Conservation (phyloP, 2,797 vertebrate species). For the Neosalanx taihuensis region DNA sequence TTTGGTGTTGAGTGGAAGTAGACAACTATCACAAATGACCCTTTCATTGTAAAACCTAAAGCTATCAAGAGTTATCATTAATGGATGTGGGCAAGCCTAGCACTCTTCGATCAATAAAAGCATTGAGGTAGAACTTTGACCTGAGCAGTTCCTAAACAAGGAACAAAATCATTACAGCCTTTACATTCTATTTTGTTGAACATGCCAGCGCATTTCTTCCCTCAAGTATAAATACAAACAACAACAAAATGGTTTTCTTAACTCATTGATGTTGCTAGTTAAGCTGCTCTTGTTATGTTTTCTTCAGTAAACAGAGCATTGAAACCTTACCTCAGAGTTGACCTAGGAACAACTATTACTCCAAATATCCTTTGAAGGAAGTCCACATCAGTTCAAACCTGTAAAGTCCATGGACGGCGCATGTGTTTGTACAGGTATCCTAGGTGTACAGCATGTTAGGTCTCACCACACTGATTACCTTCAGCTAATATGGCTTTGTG, state of each 20-base stretch:
- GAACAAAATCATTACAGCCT: conserved; percentile 18
- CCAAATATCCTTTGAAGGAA: conserved; percentile 49
- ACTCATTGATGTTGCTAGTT: too few relatives aligned
- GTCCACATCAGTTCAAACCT: conserved; percentile 45
- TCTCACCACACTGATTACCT: conserved; percentile 66
- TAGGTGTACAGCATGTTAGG: conserved; percentile 54
- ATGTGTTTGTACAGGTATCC: conserved; percentile 67
- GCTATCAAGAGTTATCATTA: not conserved
- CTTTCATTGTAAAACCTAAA: too few relatives aligned
- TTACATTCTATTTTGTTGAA: not conserved
- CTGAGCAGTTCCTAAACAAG: conserved; percentile 34
- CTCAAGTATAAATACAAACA: not conserved
- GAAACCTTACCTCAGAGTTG: conserved; percentile 55
- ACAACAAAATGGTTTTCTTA: not conserved
- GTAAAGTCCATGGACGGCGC: conserved; percentile 56
- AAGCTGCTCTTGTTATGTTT: too few relatives aligned
- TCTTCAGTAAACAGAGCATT: conserved; percentile 9
- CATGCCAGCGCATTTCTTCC: not conserved
- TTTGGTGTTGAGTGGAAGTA: too few relatives aligned
- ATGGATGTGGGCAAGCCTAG: not conserved
- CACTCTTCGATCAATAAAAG: conserved; percentile 13
- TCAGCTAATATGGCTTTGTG: conserved; percentile 74
- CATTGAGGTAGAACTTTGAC: conserved; percentile 39
- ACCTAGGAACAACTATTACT: conserved; percentile 22
- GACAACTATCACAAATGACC: too few relatives aligned